These are phyloP conservation scores for Microctonus hyperodae DNA, from an alignment of 2,888 invertebrate species.

Conservation along the genomic window DNA sequence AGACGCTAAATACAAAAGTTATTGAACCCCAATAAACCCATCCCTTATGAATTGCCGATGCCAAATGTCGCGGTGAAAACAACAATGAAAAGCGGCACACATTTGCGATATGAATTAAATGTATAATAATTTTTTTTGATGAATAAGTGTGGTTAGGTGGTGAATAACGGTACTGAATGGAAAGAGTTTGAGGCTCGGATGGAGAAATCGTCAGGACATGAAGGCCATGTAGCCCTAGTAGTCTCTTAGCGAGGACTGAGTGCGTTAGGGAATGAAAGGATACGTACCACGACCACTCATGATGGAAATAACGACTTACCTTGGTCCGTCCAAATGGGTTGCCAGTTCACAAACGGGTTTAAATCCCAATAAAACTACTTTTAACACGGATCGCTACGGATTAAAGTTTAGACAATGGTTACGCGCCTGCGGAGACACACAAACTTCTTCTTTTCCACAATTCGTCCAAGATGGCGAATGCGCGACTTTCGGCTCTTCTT, in stretches of 20 bases:
- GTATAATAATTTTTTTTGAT: background rate
- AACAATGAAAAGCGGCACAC: constrained; percentile 35
- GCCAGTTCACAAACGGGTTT: constrained; percentile 70
- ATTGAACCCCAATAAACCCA: constrained; percentile 23
- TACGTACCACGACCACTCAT: constrained; percentile 57
- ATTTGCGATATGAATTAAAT: background rate
- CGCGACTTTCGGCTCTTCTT: constrained; percentile 58
- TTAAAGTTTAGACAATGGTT: constrained; percentile 50
- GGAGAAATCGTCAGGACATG: constrained; percentile 36
- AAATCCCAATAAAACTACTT: constrained; percentile 61
- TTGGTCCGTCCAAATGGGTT: constrained; percentile 83
- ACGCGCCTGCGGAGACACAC: constrained; percentile 41
- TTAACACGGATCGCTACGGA: constrained; percentile 61
- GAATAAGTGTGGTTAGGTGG: background rate
- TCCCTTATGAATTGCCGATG: constrained; percentile 32
- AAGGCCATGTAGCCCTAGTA: background rate
- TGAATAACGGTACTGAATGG: constrained; percentile 35
- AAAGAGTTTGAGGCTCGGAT: constrained; percentile 20
- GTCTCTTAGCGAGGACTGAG: background rate
- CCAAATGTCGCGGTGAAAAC: constrained; percentile 39
- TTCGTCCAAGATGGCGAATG: constrained; percentile 65
- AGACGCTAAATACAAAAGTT: constrained; percentile 14
- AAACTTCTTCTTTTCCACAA: constrained; percentile 59
- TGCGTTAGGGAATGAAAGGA: constrained; percentile 60
- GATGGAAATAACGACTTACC: constrained; percentile 70